Base-by-base conservation (phyloP, 2,113 vertebrate species). In the Struthidea cinerea region DNA sequence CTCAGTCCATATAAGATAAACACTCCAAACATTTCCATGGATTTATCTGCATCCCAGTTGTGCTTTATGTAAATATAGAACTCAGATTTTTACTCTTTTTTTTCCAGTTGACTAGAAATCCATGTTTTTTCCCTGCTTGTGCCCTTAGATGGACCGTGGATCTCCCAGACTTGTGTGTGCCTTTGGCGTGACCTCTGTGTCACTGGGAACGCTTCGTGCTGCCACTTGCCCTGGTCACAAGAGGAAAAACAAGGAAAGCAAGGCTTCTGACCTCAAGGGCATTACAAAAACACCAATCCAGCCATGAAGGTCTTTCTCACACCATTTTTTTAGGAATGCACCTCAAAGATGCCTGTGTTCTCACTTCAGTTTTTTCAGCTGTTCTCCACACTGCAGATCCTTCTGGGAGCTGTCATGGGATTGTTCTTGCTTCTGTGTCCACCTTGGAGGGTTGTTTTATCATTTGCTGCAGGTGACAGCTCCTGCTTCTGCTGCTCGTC, bases 171-270 rank as follows among this genome's bases (percentile, higher is more conserved):
- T 12, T 10, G 18, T 60, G 24, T 15, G 18, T 21, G 41, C 47
- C 37, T 61, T 35, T 10, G 8, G 23, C 2, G 0, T 2, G 19
- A 47, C 33, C 42, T 11, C 19, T 0, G 1, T 16, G 3, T 47
- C 7, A 3, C 60, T 16, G 49, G 82, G 88, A 82, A 89, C 1
- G 0, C 30, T 79, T 27, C 33, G 56, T 74, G 60, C 73, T 77
- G 59, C 22, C 23, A 13, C 59, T 83, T 2, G 4, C 6, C 19
- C 37, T 0, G 0, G 18, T 60, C 79, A 30, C 26, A 37, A 15
- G 27, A 61, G 14, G 41, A 30, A 76, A 68, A 75, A 41, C 53
- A 61, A 47, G 78, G 33, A 71, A 70, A 88, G 52, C 57, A 35
- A 73, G 32, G 22, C 30, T 57, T 37, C 52, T 59, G 37, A 26